Percentiles rank a stretch among this genome's conserved stretches.
Evolutionary conservation across 2,888 invertebrate genomes (phyloP).

Genomic region (Pachliopta kotzebuea): DNA sequence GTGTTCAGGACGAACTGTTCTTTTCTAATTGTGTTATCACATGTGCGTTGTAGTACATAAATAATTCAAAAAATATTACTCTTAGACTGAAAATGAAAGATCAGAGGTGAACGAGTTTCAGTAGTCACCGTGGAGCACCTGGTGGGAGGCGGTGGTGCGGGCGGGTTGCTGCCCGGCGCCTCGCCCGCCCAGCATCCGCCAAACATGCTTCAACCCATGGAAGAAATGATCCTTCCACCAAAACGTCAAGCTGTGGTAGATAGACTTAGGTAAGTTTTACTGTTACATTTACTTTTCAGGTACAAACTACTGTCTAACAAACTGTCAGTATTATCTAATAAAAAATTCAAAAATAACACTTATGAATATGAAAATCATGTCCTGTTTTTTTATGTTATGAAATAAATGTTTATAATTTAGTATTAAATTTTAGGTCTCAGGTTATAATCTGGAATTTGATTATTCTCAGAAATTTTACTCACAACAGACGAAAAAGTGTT

Average conservation of each 20-base stretch:
- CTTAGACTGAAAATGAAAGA: conserved; percentile 54
- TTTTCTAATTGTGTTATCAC: conserved; percentile 59
- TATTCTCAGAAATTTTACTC: no score
- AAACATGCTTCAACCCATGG: conserved; percentile 82
- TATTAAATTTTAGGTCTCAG: no score
- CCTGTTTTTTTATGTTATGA: no score
- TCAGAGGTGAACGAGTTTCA: conserved; percentile 50
- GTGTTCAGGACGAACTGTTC: conserved; percentile 66
- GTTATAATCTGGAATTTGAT: no score
- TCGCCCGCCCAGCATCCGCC: conserved; percentile 82
- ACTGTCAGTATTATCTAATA: no score
- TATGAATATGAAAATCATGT: no score
- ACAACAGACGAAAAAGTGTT: no score
- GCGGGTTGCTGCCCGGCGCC: conserved; percentile 83
- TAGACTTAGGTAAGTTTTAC: conserved; percentile 81
- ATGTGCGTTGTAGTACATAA: conserved; percentile 68
- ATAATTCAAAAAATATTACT: conserved; percentile 37
- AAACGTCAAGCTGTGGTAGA: conserved; percentile 93
- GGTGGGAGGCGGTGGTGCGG: conserved; percentile 87
- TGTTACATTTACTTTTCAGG: no score
- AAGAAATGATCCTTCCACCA: conserved; percentile 87
- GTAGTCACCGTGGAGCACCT: conserved; percentile 85
- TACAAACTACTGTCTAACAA: no score
- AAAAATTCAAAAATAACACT: no score
- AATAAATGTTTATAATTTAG: no score